These are phyloP conservation scores for Drosophila ezoana DNA, from an alignment of 2,888 invertebrate species.

Conservation along the genomic window DNA sequence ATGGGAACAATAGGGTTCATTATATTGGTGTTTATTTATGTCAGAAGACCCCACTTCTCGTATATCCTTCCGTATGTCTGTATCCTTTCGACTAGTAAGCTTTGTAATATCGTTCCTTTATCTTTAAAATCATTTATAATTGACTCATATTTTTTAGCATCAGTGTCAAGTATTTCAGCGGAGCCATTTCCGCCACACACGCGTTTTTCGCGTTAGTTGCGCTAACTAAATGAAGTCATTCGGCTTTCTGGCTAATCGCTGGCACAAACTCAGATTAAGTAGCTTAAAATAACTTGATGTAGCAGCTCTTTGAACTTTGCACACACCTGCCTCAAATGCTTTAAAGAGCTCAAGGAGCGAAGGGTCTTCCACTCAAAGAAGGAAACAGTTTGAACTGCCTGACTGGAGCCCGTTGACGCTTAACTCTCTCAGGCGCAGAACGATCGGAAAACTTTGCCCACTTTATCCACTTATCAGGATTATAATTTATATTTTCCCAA, in stretches of 20 bases:
- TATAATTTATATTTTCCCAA: conserved; percentile 49
- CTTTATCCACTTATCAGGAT: conserved; percentile 36
- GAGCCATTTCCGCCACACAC: neutral
- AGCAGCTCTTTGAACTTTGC: conserved; percentile 17
- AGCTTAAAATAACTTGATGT: conserved; percentile 13
- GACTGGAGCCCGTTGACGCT: neutral
- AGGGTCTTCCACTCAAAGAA: neutral
- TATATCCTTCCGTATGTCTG: too few relatives aligned
- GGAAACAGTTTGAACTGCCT: neutral
- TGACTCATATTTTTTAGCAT: too few relatives aligned
- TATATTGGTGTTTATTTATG: too few relatives aligned
- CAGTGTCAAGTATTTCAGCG: neutral
- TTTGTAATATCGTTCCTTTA: too few relatives aligned
- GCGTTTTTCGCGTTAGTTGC: conserved; percentile 5
- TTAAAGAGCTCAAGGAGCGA: conserved; percentile 1
- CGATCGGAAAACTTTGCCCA: conserved; percentile 42
- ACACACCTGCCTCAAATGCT: conserved; percentile 8
- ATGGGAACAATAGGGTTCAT: too few relatives aligned
- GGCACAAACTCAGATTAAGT: conserved; percentile 8
- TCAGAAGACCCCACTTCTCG: too few relatives aligned
- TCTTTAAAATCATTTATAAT: too few relatives aligned
- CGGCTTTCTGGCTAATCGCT: conserved; percentile 18
- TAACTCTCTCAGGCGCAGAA: conserved; percentile 2
- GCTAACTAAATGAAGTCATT: conserved; percentile 7
- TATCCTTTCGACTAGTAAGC: too few relatives aligned